Evolutionary conservation across 2,888 invertebrate genomes (phyloP), one percentile per base, ranked within the genome.

Genomic region (Trissolcus brochymenae): DNA sequence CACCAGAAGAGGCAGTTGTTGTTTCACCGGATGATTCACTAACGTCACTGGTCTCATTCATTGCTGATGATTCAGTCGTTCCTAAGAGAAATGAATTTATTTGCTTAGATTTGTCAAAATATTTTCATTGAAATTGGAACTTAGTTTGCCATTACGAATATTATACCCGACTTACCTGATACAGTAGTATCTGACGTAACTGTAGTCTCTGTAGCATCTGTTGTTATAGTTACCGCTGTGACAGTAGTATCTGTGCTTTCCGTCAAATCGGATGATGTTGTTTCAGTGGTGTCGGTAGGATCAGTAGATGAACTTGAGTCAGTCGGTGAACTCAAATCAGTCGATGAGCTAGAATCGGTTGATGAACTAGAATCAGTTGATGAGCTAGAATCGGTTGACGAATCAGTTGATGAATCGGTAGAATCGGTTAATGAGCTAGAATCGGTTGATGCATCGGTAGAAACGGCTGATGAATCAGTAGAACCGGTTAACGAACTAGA

Each of bases 1-100:
- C 75, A 50, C 53, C 78, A 21, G 79, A 80, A 11, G 85, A 84
- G 40, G 50, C 78, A 29, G 81, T 80, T 51, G 79, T 81, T 1
- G 82, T 79, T 7, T 68, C 70, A 14, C 25, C 70, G 2, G 73
- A 77, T 53, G 67, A 65, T 55, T 1, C 17, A 62, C 51, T 62
- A 19, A 19, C 17, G 41, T 59, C 59, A 49, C 49, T 55, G 9
- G 49, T 65, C 11, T 19, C 6, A 1, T 83, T 79, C 7, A 68
- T 70, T 40, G 53, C 72, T 51, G 75, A 35, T 9, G 35, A 35
- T 1, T 35, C 35, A 2, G 77, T 72, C 62, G 17, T 55, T 43
- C 40, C 41, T 46, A 51, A 11, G 0, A 19, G 1, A 19, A 19
- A 6, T 35, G 11, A 7, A 35, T 2, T 35, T 35, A 11, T 35